Conservation (phyloP, 2,888 invertebrate species). For the Napeogenes inachia region DNA sequence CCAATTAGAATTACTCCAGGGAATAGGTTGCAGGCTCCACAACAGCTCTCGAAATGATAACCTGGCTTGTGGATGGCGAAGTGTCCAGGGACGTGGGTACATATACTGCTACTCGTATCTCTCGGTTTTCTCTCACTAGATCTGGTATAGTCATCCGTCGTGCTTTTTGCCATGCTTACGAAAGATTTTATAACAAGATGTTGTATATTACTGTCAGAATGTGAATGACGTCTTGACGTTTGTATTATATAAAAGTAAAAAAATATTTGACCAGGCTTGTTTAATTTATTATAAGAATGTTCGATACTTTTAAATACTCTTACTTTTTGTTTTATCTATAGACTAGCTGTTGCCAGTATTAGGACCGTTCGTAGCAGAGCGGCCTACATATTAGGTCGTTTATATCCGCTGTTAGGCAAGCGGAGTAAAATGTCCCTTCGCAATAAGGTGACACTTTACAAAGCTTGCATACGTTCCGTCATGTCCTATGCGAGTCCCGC, state of each 20-base stretch:
- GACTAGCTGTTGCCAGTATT: no score
- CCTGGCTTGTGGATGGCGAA: conserved; percentile 62
- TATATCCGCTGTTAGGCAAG: no score
- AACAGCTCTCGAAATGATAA: conserved; percentile 68
- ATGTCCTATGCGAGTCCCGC: no score
- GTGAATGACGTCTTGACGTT: background rate
- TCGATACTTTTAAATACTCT: no score
- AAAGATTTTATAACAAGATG: background rate
- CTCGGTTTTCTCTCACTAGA: conserved; percentile 41
- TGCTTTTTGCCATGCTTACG: conserved; percentile 28
- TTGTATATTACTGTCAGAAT: background rate
- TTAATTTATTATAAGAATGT: no score
- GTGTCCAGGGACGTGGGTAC: conserved; percentile 70
- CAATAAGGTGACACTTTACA: no score
- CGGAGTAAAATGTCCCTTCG: no score
- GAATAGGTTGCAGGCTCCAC: conserved; percentile 67
- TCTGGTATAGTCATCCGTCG: conserved; percentile 23
- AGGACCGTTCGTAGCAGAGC: no score
- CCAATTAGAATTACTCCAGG: conserved; percentile 67
- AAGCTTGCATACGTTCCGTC: no score
- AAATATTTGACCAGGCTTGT: background rate
- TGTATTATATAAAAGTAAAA: background rate
- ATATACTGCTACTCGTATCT: conserved; percentile 44
- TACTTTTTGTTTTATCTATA: no score
- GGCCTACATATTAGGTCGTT: no score